Evolutionary conservation across 2,797 vertebrate species (phyloP).

Genomic region (Clarias pachynema): DNA sequence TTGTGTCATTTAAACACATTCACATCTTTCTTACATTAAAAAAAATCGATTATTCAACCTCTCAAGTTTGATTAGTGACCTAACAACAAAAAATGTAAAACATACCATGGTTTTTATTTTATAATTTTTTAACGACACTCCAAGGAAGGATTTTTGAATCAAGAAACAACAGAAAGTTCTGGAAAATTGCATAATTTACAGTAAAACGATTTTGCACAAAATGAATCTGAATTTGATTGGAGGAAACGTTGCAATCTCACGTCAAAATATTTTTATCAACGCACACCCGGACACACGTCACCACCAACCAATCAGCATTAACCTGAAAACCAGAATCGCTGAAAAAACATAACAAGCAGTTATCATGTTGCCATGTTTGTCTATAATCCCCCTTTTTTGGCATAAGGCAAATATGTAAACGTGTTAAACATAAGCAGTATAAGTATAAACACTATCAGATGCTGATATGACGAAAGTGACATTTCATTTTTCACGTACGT

Average conservation of each 20-base stretch:
- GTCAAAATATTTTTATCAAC: background rate
- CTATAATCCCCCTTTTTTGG: background rate
- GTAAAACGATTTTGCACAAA: background rate
- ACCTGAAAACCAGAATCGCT: background rate
- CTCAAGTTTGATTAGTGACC: background rate
- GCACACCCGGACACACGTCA: background rate
- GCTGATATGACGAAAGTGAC: background rate
- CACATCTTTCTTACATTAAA: background rate
- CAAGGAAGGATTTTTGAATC: background rate
- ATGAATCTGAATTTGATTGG: background rate
- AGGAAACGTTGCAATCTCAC: background rate
- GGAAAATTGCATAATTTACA: background rate
- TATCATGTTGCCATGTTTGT: background rate
- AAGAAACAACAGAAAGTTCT: background rate
- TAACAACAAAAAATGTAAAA: background rate
- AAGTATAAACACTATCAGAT: background rate
- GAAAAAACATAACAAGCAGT: too few relatives aligned
- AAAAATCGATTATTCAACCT: background rate
- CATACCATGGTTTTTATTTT: background rate
- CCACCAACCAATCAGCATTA: background rate
- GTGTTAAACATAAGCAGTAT: too few relatives aligned
- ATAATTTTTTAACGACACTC: background rate
- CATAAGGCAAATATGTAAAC: background rate
- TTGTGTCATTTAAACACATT: background rate
- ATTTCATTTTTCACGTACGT: background rate